Percentiles rank a stretch among this genome's conserved stretches.
Conservation (phyloP, 2,888 invertebrate species). For the Acanthococcus lagerstroemiae region DNA sequence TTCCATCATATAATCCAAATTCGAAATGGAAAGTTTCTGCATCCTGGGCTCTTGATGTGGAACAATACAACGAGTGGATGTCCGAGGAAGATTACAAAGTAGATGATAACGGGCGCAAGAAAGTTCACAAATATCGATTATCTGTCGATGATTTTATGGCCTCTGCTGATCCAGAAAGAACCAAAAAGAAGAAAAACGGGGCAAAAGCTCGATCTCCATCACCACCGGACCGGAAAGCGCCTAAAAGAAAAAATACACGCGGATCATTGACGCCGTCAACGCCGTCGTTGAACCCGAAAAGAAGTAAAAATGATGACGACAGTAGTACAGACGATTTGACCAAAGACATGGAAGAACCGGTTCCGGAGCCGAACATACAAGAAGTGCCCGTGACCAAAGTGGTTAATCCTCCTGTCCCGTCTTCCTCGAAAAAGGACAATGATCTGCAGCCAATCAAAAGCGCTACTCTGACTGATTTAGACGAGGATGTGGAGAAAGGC, state of each 20-base stretch:
- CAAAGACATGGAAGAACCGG: constrained; percentile 85
- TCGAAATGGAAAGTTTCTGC: constrained; percentile 39
- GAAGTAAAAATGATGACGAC: constrained; percentile 59
- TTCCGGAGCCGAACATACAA: constrained; percentile 67
- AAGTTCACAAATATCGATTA: too few relatives aligned
- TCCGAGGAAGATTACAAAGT: too few relatives aligned
- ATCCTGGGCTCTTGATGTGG: too few relatives aligned
- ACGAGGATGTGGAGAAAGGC: constrained; percentile 71
- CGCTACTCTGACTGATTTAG: constrained; percentile 72
- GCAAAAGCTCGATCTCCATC: constrained; percentile 80
- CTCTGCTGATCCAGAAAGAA: constrained; percentile 50
- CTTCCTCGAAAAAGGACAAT: constrained; percentile 54
- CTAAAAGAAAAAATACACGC: too few relatives aligned
- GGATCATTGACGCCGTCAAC: constrained; percentile 25
- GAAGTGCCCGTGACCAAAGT: constrained; percentile 48
- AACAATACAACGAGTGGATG: too few relatives aligned
- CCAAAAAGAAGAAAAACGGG: constrained; percentile 62
- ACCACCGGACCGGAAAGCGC: too few relatives aligned
- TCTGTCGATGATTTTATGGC: constrained; percentile 74
- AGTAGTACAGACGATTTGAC: constrained; percentile 62
- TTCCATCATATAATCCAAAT: constrained; percentile 37
- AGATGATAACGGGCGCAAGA: too few relatives aligned
- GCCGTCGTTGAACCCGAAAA: constrained; percentile 46
- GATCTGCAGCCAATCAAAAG: constrained; percentile 73
- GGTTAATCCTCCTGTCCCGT: too few relatives aligned